These are phyloP conservation scores for Ganaspis sp. DNA, from an alignment of 1,140 invertebrate genomes.

Conservation along the genomic window DNA sequence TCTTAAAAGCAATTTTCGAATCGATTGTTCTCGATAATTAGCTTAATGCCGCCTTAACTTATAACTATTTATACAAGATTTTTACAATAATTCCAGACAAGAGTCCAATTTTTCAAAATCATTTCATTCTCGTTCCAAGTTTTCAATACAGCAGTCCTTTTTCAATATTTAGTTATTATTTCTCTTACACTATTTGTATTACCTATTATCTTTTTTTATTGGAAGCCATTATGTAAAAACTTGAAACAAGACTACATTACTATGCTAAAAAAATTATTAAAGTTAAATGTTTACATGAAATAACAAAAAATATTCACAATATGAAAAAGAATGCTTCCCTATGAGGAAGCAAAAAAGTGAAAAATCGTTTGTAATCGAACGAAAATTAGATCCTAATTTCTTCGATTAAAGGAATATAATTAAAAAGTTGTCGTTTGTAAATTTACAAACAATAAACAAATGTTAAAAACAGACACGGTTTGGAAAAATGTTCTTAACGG, in stretches of 20 bases:
- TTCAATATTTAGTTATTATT: neutral
- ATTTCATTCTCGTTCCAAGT: neutral
- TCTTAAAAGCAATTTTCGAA: neutral
- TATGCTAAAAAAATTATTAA: too few relatives aligned
- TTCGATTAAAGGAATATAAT: too few relatives aligned
- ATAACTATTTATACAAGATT: constrained; percentile 12
- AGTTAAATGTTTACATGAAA: too few relatives aligned
- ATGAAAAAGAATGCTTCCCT: too few relatives aligned
- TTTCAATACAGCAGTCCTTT: neutral
- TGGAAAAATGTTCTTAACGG: neutral
- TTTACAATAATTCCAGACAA: neutral
- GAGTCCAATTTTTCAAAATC: neutral
- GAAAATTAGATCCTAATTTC: too few relatives aligned
- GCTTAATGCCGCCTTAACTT: neutral
- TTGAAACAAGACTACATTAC: neutral
- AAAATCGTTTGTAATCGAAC: too few relatives aligned
- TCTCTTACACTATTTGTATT: neutral
- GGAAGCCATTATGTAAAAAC: neutral
- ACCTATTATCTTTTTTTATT: neutral
- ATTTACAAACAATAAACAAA: neutral
- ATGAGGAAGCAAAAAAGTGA: too few relatives aligned
- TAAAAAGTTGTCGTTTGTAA: too few relatives aligned
- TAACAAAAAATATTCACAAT: neutral
- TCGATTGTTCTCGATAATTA: neutral
- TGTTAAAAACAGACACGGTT: neutral